A percentile compares a stretch with the other conserved stretches of the same genome.
These are phyloP conservation scores for Agrypnus murinus DNA, from an alignment of 2,888 invertebrate genomes.

Conservation along the genomic window DNA sequence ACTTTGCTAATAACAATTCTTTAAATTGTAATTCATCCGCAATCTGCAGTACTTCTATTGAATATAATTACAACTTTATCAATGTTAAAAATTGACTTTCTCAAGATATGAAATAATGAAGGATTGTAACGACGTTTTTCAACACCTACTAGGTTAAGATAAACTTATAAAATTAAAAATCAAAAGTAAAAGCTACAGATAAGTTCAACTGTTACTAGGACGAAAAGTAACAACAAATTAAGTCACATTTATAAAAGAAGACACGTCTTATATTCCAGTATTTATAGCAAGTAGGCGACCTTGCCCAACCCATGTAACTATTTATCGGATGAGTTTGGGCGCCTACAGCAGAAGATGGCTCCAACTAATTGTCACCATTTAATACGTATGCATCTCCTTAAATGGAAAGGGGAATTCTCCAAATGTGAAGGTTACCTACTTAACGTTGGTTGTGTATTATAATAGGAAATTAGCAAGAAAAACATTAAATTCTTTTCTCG, in stretches of 20 bases:
- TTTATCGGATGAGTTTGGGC: constrained; percentile 8
- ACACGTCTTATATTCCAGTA: background rate
- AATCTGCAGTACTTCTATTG: constrained; percentile 27
- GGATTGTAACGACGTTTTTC: too few relatives aligned
- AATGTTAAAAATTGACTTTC: background rate
- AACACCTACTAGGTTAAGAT: too few relatives aligned
- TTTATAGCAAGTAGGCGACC: constrained; percentile 17
- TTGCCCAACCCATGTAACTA: constrained; percentile 3
- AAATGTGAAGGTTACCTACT: constrained; percentile 31
- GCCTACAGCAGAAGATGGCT: constrained; percentile 28
- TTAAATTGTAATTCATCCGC: constrained; percentile 37
- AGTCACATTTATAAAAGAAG: background rate
- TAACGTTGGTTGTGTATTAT: background rate
- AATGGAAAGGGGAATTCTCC: constrained; percentile 24
- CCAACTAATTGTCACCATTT: constrained; percentile 26
- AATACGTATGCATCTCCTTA: background rate
- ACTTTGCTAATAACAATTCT: constrained; percentile 40
- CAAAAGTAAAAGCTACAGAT: too few relatives aligned
- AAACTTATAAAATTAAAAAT: too few relatives aligned
- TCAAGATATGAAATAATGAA: too few relatives aligned
- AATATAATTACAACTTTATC: constrained; percentile 32
- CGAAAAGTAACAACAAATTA: background rate
- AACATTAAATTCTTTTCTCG: constrained; percentile 10
- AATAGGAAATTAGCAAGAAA: constrained; percentile 20
- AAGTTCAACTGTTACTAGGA: too few relatives aligned